A percentile compares a stretch with the other conserved stretches of the same genome.
These are phyloP conservation scores for Cactoblastis cactorum DNA, from an alignment of 2,888 invertebrate genomes.

Conservation along the genomic window DNA sequence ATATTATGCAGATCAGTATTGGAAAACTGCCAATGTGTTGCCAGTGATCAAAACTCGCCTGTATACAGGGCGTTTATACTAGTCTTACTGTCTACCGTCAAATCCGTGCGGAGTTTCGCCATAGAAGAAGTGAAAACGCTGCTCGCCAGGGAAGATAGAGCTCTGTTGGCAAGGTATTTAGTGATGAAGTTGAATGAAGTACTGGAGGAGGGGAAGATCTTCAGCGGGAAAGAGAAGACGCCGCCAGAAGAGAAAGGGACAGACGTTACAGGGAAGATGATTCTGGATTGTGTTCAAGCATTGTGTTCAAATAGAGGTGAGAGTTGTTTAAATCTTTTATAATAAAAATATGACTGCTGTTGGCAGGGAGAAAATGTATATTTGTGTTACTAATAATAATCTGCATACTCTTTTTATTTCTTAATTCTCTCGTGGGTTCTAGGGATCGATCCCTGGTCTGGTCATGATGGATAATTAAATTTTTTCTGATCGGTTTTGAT, in stretches of 20 bases:
- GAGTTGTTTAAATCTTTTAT: constrained; percentile 17
- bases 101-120: constrained; percentile 81
- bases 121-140: constrained; percentile 80
- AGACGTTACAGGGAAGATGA: constrained; percentile 77
- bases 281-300: constrained; percentile 74
- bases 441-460: too few species aligned
- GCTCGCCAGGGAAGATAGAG: constrained; percentile 79
- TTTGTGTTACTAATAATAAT: too few species aligned
- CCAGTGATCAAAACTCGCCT: constrained; percentile 82
- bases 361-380: too few species aligned
- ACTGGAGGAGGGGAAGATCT: constrained; percentile 81
- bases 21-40: constrained; percentile 82
- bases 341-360: too few species aligned
- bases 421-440: too few species aligned
- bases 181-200: constrained; percentile 83
- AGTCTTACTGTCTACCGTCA: constrained; percentile 82
- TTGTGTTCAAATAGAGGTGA: constrained; percentile 73
- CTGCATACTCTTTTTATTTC: too few species aligned
- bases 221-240: constrained; percentile 52
- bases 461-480: too few species aligned
- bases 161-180: constrained; percentile 81
- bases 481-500: too few species aligned
- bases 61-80: constrained; percentile 85
- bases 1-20: constrained; percentile 86
- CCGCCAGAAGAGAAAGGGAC: constrained; percentile 56